Conservation (phyloP, 2,888 invertebrate genomes). For the Andrena praecox region DNA sequence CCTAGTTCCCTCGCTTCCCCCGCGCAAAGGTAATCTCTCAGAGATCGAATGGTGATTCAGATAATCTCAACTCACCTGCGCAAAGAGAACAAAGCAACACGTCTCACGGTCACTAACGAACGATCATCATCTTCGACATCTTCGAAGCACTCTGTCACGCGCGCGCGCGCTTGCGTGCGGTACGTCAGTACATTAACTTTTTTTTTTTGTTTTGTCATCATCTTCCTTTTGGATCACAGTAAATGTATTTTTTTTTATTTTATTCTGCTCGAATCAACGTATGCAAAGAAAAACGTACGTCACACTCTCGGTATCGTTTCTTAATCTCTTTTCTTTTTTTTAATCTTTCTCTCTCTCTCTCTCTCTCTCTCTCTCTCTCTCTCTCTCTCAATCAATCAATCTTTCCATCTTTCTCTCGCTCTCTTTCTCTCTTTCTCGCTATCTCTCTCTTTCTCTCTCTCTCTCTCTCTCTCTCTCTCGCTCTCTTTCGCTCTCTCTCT, state of each 20-base stretch:
- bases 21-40: constrained; percentile 83
- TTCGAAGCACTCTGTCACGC: constrained; percentile 71
- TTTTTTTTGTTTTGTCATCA: constrained; percentile 29
- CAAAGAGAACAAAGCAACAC: constrained; percentile 83
- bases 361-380: too few species aligned
- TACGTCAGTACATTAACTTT: constrained; percentile 57
- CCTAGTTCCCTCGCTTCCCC: constrained; percentile 84
- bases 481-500: constrained; percentile 21
- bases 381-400: constrained; percentile 11
- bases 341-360: too few species aligned
- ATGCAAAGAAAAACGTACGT: constrained; percentile 50
- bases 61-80: constrained; percentile 85
- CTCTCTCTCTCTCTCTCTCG: constrained; percentile 14
- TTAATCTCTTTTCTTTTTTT: constrained; percentile 21
- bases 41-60: constrained; percentile 84
- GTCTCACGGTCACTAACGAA: constrained; percentile 77
- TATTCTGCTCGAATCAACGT: constrained; percentile 18
- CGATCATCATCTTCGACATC: constrained; percentile 71
- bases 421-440: constrained; percentile 20
- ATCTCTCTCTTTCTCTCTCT: constrained; percentile 37
- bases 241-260: not conserved
- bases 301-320: constrained; percentile 53
- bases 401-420: constrained; percentile 27
- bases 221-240: constrained; percentile 4
- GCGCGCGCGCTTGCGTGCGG: constrained; percentile 55